Conservation (phyloP, 2,797 vertebrate genomes). For the Notolabrus celidotus region DNA sequence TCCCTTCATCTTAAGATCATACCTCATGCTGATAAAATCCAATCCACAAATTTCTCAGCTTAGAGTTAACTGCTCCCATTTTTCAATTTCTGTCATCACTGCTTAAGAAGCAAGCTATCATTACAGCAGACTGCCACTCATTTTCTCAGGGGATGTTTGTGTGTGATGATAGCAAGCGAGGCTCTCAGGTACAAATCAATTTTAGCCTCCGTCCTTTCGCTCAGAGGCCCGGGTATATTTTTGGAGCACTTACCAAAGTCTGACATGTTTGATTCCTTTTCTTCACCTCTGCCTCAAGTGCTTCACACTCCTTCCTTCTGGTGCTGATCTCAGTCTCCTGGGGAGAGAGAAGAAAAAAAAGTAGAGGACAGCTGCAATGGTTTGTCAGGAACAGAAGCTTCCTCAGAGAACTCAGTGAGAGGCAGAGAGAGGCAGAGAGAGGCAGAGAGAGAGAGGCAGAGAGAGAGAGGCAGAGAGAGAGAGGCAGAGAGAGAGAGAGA, state of each 20-base stretch:
- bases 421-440: slow-evolving; percentile 13
- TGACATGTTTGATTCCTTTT: slow-evolving; percentile 89
- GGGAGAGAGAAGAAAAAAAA: slow-evolving; percentile 53
- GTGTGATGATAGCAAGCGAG: slow-evolving; percentile 66
- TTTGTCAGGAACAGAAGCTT: slow-evolving; percentile 63
- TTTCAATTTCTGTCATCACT: slow-evolving; percentile 57
- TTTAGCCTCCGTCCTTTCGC: slow-evolving; percentile 60
- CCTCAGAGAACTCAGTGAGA: slow-evolving; percentile 32
- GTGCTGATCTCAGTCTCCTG: slow-evolving; percentile 87
- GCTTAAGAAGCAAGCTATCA: slow-evolving; percentile 53
- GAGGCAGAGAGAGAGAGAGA: slow-evolving; percentile 13
- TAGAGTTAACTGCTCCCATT: slow-evolving; percentile 37
- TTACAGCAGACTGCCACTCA: slow-evolving; percentile 45
- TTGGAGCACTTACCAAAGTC: slow-evolving; percentile 88
- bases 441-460: slow-evolving; percentile 9
- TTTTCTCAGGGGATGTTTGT: slow-evolving; percentile 62
- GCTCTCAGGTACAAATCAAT: slow-evolving; percentile 77
- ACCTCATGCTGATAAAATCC: slow-evolving; percentile 21
- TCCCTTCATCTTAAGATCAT: slow-evolving; percentile 40
- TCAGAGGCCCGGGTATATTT: slow-evolving; percentile 68
- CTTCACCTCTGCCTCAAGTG: slow-evolving; percentile 85
- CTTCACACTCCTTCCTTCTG: slow-evolving; percentile 84
- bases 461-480: too few species aligned
- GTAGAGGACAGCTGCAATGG: slow-evolving; percentile 58
- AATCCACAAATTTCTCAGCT: slow-evolving; percentile 19